Evolutionary conservation across 2,113 vertebrate species (phyloP).

Genomic region (Acanthochromis polyacanthus): DNA sequence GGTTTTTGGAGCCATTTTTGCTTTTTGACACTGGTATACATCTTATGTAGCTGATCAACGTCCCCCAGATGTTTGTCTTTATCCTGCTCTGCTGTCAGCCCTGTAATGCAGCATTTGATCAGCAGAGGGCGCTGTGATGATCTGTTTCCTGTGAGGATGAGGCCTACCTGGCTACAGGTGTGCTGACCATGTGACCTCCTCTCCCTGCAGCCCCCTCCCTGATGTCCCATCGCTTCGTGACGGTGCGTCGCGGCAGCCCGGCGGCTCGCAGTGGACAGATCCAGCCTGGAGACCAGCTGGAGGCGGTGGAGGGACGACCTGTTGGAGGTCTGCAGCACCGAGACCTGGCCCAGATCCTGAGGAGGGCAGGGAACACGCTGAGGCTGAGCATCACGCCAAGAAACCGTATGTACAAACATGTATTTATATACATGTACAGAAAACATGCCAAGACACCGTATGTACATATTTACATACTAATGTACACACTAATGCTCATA

Average conservation of each 20-base stretch:
- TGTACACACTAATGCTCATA: constrained; percentile 9
- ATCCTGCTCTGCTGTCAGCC: too few relatives aligned
- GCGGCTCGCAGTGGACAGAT: constrained; percentile 83
- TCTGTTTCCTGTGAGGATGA: too few relatives aligned
- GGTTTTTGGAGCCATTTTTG: too few relatives aligned
- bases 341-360: constrained; percentile 84
- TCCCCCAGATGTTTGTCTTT: too few relatives aligned
- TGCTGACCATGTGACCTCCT: neutral
- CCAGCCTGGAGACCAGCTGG: constrained; percentile 84
- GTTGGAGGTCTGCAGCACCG: constrained; percentile 78
- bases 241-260: constrained; percentile 83
- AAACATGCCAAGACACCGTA: too few relatives aligned
- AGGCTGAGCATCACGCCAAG: constrained; percentile 81
- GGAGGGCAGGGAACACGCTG: constrained; percentile 83
- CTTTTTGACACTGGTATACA: too few relatives aligned
- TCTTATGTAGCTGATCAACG: too few relatives aligned
- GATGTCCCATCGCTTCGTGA: constrained; percentile 83
- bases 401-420: constrained; percentile 43
- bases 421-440: neutral
- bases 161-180: neutral
- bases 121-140: too few relatives aligned
- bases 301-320: constrained; percentile 78
- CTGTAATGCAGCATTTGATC: too few relatives aligned
- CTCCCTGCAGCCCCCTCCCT: constrained; percentile 69
- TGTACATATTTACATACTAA: constrained; percentile 3